Percentiles rank a stretch among this genome's conserved stretches.
phyloP scores from a whole-genome alignment of 2,888 invertebrate species.

The Clusia tigrina region DNA sequence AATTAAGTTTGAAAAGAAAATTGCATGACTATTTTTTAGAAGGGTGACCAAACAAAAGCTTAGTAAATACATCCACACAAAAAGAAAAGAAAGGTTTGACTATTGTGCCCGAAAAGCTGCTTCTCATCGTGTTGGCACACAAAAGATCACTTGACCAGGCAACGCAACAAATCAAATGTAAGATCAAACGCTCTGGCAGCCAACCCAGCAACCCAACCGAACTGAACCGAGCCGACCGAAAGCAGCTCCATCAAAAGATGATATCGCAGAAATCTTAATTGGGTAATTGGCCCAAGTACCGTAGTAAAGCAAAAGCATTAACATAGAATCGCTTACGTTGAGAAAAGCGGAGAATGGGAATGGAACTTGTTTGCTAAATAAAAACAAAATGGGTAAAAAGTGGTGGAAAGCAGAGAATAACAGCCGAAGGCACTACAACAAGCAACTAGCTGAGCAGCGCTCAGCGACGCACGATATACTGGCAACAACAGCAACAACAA shows the following conservation, averaged over 20 bases:
- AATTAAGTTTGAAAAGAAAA: too few species aligned
- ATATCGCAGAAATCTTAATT: slow-evolving; percentile 42
- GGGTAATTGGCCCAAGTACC: slow-evolving; percentile 57
- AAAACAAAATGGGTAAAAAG: slow-evolving; percentile 33
- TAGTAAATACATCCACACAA: too few species aligned
- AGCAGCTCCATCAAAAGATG: slow-evolving; percentile 11
- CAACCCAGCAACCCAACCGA: neutral
- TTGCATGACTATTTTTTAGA: too few species aligned
- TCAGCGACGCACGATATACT: neutral
- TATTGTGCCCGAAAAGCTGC: too few species aligned
- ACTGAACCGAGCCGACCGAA: neutral
- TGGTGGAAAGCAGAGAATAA: slow-evolving; percentile 15
- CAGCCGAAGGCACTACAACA: slow-evolving; percentile 26
- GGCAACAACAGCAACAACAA: neutral
- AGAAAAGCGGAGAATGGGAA: neutral
- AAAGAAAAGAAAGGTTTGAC: neutral
- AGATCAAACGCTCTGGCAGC: neutral
- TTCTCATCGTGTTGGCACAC: too few species aligned
- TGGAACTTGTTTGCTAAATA: slow-evolving; percentile 11
- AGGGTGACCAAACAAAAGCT: too few species aligned
- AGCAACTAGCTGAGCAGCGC: slow-evolving; percentile 29
- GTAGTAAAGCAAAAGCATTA: slow-evolving; percentile 39
- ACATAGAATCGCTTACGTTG: neutral
- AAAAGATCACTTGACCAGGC: slow-evolving; percentile 6
- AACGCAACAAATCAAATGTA: neutral